Evolutionary conservation across 2,113 vertebrate species (phyloP), one percentile per base, ranked within the genome.

Genomic region (Entelurus aequoreus): DNA sequence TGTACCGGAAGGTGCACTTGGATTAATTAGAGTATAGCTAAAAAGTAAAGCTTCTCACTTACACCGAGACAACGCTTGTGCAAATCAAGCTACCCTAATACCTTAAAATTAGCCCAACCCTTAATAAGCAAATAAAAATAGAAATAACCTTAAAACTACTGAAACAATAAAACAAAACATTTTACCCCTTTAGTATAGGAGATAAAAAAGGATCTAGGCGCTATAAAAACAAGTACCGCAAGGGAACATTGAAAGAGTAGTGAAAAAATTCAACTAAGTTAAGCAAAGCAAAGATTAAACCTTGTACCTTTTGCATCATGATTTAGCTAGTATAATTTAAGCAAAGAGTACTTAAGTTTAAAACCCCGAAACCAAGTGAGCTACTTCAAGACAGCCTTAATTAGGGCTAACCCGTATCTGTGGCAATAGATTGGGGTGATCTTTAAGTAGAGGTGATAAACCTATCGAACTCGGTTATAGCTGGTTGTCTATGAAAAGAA

Each of bases 281-380:
- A n/a, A n/a, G n/a, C 37, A 6, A 71, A 85, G 77, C 72, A 83
- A 62, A 83, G 77, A 68, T 12, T 36, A n/a, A 2, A 0, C 0
- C 77, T 85, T 51, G 75, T 85, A 85, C 83, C 83, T 84, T 81
- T 84, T 81, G 83, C 81, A 85, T 85, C 83, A 84, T 81, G 81
- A 76, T 79, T 63, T 84, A 84, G 71, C 68, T 1, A 84, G 69
- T 7, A 35, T 0, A 0, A 0, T 6, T 6, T 51, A 79, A 62
- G 72, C 75, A 77, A 83, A 82, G 47, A 21, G 71, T 1, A 37
- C 57, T 77, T 54, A 54, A 74, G 77, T 77, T 63, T 65, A 42
- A n/a, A 0, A n/a, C n/a, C n/a, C n/a, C n/a, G n/a, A n/a, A n/a
- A n/a, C n/a, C n/a, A 73, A 15, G 57, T 52, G 76, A 85, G 76